Conservation (phyloP, 2,113 vertebrate genomes). For the Anoura caudifer region DNA sequence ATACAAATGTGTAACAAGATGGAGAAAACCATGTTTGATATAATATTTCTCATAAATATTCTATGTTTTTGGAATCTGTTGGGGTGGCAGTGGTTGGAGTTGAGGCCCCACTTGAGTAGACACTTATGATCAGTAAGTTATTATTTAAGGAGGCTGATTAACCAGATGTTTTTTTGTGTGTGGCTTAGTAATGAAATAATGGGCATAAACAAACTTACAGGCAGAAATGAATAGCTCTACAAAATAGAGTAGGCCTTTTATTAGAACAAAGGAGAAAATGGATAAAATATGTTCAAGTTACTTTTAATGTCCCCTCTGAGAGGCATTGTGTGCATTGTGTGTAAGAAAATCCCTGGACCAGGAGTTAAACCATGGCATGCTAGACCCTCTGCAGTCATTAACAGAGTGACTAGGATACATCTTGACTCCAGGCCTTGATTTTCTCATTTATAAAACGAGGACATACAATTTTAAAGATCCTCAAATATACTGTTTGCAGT, state of each 20-base stretch:
- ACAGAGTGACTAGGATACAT: neutral
- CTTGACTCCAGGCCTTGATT: neutral
- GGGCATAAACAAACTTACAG: neutral
- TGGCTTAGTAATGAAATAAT: neutral
- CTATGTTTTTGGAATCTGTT: neutral
- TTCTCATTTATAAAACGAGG: neutral
- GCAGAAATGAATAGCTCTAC: neutral
- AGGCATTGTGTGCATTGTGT: neutral
- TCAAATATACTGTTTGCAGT: neutral
- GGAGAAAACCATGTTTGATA: neutral
- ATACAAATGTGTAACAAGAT: neutral
- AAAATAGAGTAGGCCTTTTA: neutral
- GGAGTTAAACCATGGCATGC: neutral
- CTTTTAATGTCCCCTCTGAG: neutral
- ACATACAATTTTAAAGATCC: neutral
- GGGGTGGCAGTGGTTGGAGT: neutral
- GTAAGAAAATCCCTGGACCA: neutral
- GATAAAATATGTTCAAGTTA: neutral
- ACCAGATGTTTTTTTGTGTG: neutral
- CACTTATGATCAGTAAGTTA: neutral
- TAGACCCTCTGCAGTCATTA: neutral
- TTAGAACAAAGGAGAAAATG: neutral
- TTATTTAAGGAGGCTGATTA: neutral
- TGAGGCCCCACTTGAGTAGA: neutral
- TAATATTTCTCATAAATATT: neutral